Evolutionary conservation across 1,140 invertebrate genomes (phyloP).

Genomic region (Drosophila tropicalis): DNA sequence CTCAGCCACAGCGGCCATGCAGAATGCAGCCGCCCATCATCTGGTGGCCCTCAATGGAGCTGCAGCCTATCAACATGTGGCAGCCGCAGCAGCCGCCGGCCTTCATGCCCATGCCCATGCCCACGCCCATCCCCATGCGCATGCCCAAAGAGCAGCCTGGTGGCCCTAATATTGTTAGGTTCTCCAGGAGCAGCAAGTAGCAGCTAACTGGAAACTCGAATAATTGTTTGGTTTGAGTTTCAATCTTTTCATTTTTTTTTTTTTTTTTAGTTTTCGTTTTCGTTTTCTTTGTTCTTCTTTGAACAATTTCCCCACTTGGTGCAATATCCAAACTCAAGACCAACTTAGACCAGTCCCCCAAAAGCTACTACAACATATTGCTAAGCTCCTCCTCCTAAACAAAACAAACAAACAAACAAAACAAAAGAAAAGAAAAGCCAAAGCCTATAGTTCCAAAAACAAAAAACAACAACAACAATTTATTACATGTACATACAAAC

Average conservation of each 20-base stretch:
- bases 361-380: too few species aligned
- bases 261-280: background rate
- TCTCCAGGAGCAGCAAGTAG: background rate
- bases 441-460: slow-evolving; percentile 1
- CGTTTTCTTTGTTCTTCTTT: background rate
- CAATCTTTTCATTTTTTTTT: background rate
- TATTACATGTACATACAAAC: slow-evolving; percentile 1
- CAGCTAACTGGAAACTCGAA: slow-evolving; percentile 60
- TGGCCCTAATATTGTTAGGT: slow-evolving; percentile 81
- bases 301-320: slow-evolving; percentile 27
- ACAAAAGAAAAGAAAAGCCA: background rate
- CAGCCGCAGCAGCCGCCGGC: slow-evolving; percentile 72
- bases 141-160: slow-evolving; percentile 72
- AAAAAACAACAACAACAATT: background rate
- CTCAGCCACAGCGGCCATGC: slow-evolving; percentile 66
- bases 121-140: slow-evolving; percentile 69
- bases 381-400: background rate
- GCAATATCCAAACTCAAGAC: slow-evolving; percentile 54
- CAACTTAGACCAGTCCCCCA: background rate
- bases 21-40: slow-evolving; percentile 72
- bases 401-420: background rate
- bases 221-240: slow-evolving; percentile 44
- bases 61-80: slow-evolving; percentile 79
- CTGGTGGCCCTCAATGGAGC: slow-evolving; percentile 69
- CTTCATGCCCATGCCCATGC: slow-evolving; percentile 70